Conservation (phyloP, 2,888 invertebrate species). For the Sceliomorpha sp. region DNA sequence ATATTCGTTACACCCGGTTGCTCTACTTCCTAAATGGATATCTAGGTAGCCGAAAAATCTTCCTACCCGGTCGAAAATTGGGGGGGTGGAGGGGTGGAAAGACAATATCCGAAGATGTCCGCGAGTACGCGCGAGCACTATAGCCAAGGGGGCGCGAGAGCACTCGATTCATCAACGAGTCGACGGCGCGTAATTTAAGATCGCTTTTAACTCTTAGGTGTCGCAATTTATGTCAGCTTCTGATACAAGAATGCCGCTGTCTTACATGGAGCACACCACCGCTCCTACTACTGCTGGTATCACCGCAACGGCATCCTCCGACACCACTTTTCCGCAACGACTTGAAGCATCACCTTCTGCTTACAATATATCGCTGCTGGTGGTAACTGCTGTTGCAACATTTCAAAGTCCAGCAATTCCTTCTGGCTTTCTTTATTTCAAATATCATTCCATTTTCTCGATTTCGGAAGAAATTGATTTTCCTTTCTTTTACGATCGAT, state of each 20-base stretch:
- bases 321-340: slow-evolving; percentile 26
- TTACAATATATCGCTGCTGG: slow-evolving; percentile 52
- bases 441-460: too few species aligned
- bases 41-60: slow-evolving; percentile 39
- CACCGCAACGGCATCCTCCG: slow-evolving; percentile 51
- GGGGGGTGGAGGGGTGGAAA: slow-evolving; percentile 69
- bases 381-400: slow-evolving; percentile 51
- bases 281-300: slow-evolving; percentile 60
- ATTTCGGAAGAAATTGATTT: slow-evolving; percentile 54
- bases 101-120: slow-evolving; percentile 73
- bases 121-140: slow-evolving; percentile 21
- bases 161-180: slow-evolving; percentile 81
- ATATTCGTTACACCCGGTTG: slow-evolving; percentile 65
- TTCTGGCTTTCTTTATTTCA: slow-evolving; percentile 33
- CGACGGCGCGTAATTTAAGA: slow-evolving; percentile 80
- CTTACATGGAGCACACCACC: slow-evolving; percentile 63
- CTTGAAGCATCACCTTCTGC: slow-evolving; percentile 48
- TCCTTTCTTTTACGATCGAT: slow-evolving; percentile 50
- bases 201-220: slow-evolving; percentile 81
- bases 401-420: slow-evolving; percentile 39
- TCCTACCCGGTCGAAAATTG: slow-evolving; percentile 60
- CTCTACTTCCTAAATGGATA: slow-evolving; percentile 64
- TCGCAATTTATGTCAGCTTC: slow-evolving; percentile 81
- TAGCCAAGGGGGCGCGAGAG: slow-evolving; percentile 66
- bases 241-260: slow-evolving; percentile 79